These are phyloP conservation scores for Ichneumoninae sp. DNA, from an alignment of 2,888 invertebrate genomes.

Conservation along the genomic window DNA sequence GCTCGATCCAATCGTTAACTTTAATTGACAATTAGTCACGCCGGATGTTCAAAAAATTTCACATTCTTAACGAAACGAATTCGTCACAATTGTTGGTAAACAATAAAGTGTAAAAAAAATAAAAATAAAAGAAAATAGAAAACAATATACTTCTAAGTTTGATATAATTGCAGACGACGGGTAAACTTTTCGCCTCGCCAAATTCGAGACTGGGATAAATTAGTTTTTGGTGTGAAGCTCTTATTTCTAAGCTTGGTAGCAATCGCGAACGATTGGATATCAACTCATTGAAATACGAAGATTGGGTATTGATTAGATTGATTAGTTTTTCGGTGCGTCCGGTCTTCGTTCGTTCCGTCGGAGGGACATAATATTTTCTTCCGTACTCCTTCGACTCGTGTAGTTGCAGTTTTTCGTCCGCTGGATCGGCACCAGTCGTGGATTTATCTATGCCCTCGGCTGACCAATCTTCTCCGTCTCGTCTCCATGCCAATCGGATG, in stretches of 20 bases:
- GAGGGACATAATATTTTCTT: constrained; percentile 20
- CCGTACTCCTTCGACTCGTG: constrained; percentile 1
- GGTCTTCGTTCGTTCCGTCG: constrained; percentile 35
- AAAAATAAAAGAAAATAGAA: constrained; percentile 35
- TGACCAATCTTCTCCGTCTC: constrained; percentile 6
- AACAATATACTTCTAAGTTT: constrained; percentile 60
- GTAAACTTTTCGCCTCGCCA: constrained; percentile 37
- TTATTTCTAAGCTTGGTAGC: constrained; percentile 63
- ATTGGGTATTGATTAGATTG: constrained; percentile 40
- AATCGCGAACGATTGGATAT: constrained; percentile 38
- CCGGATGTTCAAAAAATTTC: not conserved
- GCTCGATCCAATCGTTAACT: constrained; percentile 20
- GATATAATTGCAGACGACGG: constrained; percentile 52
- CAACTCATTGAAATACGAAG: constrained; percentile 64
- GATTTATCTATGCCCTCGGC: constrained; percentile 12
- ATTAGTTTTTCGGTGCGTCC: constrained; percentile 40
- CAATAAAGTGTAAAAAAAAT: constrained; percentile 60
- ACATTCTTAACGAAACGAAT: constrained; percentile 29
- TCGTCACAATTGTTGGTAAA: constrained; percentile 49
- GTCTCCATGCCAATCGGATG: constrained; percentile 32
- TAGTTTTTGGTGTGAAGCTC: constrained; percentile 77
- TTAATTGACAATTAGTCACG: constrained; percentile 44
- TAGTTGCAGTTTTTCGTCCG: constrained; percentile 9
- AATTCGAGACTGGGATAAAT: constrained; percentile 68
- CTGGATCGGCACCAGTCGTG: constrained; percentile 22